Evolutionary conservation across 2,113 vertebrate genomes (phyloP).

Genomic region (Bujurquina vittata): DNA sequence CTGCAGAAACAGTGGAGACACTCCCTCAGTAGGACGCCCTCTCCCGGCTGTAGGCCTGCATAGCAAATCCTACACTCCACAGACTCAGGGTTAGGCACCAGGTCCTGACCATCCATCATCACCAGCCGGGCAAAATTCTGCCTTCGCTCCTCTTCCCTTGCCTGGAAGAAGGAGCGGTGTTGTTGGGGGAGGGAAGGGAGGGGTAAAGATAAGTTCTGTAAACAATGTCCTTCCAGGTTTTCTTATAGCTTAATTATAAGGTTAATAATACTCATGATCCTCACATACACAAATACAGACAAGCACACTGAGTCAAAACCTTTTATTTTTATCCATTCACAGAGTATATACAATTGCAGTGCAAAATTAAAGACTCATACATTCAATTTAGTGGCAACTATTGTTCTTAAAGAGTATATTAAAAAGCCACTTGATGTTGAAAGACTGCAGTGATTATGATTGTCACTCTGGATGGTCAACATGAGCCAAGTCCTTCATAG

Average conservation of each 20-base stretch:
- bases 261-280: neutral
- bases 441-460: slow-evolving; percentile 13
- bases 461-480: slow-evolving; percentile 3
- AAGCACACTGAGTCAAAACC: slow-evolving; percentile 15
- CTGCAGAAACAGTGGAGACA: slow-evolving; percentile 90
- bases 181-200: slow-evolving; percentile 12
- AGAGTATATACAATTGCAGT: slow-evolving; percentile 48
- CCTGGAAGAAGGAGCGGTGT: slow-evolving; percentile 66
- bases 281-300: neutral
- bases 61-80: slow-evolving; percentile 88
- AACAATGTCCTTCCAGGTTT: neutral
- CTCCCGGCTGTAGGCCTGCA: slow-evolving; percentile 75
- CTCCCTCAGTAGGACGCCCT: slow-evolving; percentile 86
- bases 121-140: slow-evolving; percentile 84
- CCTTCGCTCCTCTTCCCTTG: slow-evolving; percentile 80
- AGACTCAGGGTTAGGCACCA: slow-evolving; percentile 83
- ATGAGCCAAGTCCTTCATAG: neutral
- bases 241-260: neutral
- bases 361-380: slow-evolving; percentile 50
- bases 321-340: slow-evolving; percentile 53
- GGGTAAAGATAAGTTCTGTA: neutral
- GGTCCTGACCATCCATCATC: slow-evolving; percentile 81
- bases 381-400: slow-evolving; percentile 49
- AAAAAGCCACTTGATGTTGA: slow-evolving; percentile 8
- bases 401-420: neutral